These are phyloP conservation scores for Eurosta solidaginis DNA, from an alignment of 1,140 invertebrate genomes.

Conservation along the genomic window DNA sequence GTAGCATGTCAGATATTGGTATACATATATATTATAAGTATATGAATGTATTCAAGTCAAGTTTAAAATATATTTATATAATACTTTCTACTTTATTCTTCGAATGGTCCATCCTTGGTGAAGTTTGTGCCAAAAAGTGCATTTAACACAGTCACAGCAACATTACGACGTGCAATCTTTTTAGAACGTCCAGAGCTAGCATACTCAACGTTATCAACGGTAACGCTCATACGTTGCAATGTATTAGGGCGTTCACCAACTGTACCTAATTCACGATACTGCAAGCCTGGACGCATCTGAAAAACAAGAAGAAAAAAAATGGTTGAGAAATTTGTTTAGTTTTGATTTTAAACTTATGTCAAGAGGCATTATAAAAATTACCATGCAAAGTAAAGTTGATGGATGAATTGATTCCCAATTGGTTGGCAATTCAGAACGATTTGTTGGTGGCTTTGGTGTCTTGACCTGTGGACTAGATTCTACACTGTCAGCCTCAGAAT, in stretches of 20 bases:
- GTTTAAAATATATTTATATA: background rate
- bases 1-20: too few species aligned
- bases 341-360: background rate
- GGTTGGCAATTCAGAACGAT: constrained; percentile 63
- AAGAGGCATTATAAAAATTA: constrained; percentile 38
- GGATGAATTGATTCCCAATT: constrained; percentile 71
- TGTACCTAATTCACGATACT: constrained; percentile 66
- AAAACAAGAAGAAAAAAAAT: constrained; percentile 25
- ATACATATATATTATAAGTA: too few species aligned
- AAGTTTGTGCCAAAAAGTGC: constrained; percentile 60
- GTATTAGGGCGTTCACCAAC: constrained; percentile 68
- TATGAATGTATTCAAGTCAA: background rate
- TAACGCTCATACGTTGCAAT: constrained; percentile 62
- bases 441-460: constrained; percentile 58
- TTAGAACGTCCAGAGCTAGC: constrained; percentile 62
- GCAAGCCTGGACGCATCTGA: constrained; percentile 71
- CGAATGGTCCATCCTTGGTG: background rate
- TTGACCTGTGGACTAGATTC: constrained; percentile 37
- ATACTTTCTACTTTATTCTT: background rate
- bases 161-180: constrained; percentile 63
- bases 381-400: constrained; percentile 69
- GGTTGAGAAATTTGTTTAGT: too few species aligned
- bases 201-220: constrained; percentile 63
- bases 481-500: constrained; percentile 39
- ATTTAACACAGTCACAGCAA: constrained; percentile 62